Evolutionary conservation across 2,888 invertebrate species (phyloP).

Genomic region (Corythucha ciliata): DNA sequence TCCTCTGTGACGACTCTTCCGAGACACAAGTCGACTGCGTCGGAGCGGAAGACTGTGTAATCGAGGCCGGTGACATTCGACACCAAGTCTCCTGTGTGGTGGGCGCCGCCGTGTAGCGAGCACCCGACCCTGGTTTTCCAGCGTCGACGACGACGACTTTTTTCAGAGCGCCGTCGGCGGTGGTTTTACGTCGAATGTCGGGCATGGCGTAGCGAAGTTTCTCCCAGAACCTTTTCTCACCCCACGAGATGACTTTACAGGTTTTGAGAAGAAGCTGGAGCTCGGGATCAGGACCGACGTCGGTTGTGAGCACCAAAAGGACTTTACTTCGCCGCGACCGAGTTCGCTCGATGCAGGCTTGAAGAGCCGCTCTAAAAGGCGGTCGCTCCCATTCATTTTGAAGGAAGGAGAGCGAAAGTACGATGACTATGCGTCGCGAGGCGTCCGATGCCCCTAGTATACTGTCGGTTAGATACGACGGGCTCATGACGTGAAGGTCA

Average conservation of each 20-base stretch:
- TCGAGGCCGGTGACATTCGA: constrained; percentile 43
- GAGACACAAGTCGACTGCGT: constrained; percentile 38
- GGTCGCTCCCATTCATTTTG: constrained; percentile 88
- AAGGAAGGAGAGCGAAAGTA: constrained; percentile 79
- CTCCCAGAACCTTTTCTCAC: constrained; percentile 90
- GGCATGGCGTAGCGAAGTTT: constrained; percentile 83
- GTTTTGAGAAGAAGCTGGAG: constrained; percentile 80
- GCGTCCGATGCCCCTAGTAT: constrained; percentile 79
- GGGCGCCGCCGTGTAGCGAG: constrained; percentile 63
- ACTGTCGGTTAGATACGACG: constrained; percentile 40
- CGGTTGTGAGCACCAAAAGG: constrained; percentile 68
- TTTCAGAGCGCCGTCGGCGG: constrained; percentile 24
- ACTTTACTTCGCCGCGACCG: constrained; percentile 80
- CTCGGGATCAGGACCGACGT: constrained; percentile 74
- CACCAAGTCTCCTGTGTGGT: constrained; percentile 58
- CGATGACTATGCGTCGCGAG: constrained; percentile 74
- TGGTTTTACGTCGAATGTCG: constrained; percentile 48
- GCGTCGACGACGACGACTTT: constrained; percentile 31
- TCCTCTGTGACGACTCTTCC: constrained; percentile 43
- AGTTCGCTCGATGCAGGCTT: constrained; percentile 75
- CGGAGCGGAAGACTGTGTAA: constrained; percentile 36
- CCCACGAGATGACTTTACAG: constrained; percentile 74
- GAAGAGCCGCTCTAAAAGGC: constrained; percentile 82
- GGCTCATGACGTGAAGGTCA: constrained; percentile 49
- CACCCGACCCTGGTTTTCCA: constrained; percentile 50